Base-by-base conservation (phyloP, 2,888 invertebrate genomes). In the Eupithecia centaureata region DNA sequence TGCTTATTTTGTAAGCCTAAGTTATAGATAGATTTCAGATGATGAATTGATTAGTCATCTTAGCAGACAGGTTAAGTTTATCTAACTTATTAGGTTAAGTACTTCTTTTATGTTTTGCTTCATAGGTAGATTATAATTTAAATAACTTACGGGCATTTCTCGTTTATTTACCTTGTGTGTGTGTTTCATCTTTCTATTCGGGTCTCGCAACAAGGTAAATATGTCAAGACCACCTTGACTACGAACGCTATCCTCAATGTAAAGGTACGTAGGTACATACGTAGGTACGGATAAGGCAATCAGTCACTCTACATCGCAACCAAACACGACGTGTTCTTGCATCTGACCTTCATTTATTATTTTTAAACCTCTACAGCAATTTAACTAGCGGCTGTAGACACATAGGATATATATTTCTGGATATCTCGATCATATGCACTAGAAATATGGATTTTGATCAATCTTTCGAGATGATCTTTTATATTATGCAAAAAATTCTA, bases 271-370 rank as follows among this genome's bases (percentile, higher is more conserved):
- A 42, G 1, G 22, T 51, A 22, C 22, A 25, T n/a, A n/a, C n/a
- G n/a, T n/a, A 25, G 42, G 30, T 5, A 12, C 47, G 47, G 28
- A 52, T 52, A 52, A 52, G 27, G 15, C 27, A 56, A 56, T 56
- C 54, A 56, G 30, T 56, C 30, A 56, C 54, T 56, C 12, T 1
- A 56, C 54, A 56, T 56, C 54, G 28, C 27, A 32, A 56, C 27
- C n/a, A 5, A 25, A 38, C 15, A 38, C 18, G 42, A 42, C 47
- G 47, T 47, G 54, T 30, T 10, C 30, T 54, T 25, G n/a, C 18
- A 30, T 56, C 54, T 56, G 54, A 56, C 54, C 54, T 56, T 56
- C 54, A n/a, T n/a, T 15, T 56, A 15, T 56, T 56, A 56, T 56
- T 56, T 56, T 56, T 28, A 56, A 56, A 56, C 54, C 10, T 56